Conservation (phyloP, 2,113 vertebrate genomes). For the Morone chrysops region DNA sequence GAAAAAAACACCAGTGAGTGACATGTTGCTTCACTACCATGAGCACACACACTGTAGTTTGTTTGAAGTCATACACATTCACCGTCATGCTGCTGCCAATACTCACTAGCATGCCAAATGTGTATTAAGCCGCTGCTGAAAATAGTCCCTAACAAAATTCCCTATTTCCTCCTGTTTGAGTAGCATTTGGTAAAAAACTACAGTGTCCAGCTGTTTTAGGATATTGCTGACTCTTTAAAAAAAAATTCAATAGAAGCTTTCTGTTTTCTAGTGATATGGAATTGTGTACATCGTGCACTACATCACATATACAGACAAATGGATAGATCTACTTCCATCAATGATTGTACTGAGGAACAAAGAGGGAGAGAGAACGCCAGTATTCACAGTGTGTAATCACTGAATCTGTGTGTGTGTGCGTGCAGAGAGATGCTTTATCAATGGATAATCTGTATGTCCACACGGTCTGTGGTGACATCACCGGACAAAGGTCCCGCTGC, state of each 20-base stretch:
- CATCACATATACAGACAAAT: slow-evolving; percentile 21
- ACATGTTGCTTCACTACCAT: neutral
- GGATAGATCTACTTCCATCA: slow-evolving; percentile 3
- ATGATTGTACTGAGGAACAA: slow-evolving; percentile 41
- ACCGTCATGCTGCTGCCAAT: neutral
- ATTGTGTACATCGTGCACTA: neutral
- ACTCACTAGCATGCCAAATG: neutral
- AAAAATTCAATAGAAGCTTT: neutral
- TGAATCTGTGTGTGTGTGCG: slow-evolving; percentile 27
- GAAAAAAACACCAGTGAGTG: neutral
- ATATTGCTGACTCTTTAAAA: neutral
- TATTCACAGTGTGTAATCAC: slow-evolving; percentile 13
- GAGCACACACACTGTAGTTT: neutral
- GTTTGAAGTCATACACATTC: neutral
- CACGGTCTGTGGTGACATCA: slow-evolving; percentile 74
- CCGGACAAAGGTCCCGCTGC: slow-evolving; percentile 68
- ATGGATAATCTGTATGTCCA: slow-evolving; percentile 71
- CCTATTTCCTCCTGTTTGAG: neutral
- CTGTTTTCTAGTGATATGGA: neutral
- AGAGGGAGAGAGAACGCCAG: slow-evolving; percentile 10
- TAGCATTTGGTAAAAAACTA: neutral
- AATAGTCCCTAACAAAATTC: neutral
- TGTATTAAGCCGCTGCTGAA: neutral
- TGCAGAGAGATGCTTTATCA: slow-evolving; percentile 63
- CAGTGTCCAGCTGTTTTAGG: neutral